Conservation (phyloP, 2,797 vertebrate genomes). For the Sebastes cheni region DNA sequence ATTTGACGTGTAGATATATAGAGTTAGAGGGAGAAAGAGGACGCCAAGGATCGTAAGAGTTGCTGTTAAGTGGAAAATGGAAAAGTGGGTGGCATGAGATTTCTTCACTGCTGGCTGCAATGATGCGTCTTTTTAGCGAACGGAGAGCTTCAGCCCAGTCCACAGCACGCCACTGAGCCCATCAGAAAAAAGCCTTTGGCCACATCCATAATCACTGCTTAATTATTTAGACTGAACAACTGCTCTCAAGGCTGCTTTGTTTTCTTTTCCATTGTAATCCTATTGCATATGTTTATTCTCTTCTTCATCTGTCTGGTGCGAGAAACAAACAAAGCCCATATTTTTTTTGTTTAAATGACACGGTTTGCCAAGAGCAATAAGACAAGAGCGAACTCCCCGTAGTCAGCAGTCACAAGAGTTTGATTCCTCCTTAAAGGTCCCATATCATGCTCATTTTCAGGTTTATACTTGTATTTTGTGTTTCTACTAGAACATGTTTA, state of each 20-base stretch:
- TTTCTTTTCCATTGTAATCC: slow-evolving; percentile 64
- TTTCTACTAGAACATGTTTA: too few relatives aligned
- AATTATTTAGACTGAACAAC: slow-evolving; percentile 75
- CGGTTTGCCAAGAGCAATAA: slow-evolving; percentile 50
- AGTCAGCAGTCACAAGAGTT: slow-evolving; percentile 36
- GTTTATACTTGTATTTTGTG: too few relatives aligned
- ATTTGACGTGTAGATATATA: slow-evolving; percentile 12
- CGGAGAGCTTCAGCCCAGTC: slow-evolving; percentile 41
- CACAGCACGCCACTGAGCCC: slow-evolving; percentile 46
- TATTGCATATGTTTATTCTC: slow-evolving; percentile 61
- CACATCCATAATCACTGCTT: slow-evolving; percentile 69
- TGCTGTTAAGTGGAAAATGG: slow-evolving; percentile 64
- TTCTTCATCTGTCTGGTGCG: slow-evolving; percentile 24
- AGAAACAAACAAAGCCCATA: slow-evolving; percentile 52
- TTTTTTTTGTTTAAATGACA: slow-evolving; percentile 51
- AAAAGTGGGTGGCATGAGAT: slow-evolving; percentile 54
- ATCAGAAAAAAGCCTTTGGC: slow-evolving; percentile 70
- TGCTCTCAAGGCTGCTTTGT: slow-evolving; percentile 70
- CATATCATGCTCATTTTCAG: too few relatives aligned
- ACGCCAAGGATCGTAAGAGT: slow-evolving; percentile 37
- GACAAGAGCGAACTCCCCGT: slow-evolving; percentile 23
- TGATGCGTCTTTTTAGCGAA: slow-evolving; percentile 29
- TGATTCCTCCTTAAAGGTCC: background rate
- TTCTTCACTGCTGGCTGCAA: slow-evolving; percentile 38
- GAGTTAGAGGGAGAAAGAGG: slow-evolving; percentile 20